A percentile compares a stretch with the other conserved stretches of the same genome.
Evolutionary conservation across 2,888 invertebrate species (phyloP).

Genomic region (Thecophora atra): DNA sequence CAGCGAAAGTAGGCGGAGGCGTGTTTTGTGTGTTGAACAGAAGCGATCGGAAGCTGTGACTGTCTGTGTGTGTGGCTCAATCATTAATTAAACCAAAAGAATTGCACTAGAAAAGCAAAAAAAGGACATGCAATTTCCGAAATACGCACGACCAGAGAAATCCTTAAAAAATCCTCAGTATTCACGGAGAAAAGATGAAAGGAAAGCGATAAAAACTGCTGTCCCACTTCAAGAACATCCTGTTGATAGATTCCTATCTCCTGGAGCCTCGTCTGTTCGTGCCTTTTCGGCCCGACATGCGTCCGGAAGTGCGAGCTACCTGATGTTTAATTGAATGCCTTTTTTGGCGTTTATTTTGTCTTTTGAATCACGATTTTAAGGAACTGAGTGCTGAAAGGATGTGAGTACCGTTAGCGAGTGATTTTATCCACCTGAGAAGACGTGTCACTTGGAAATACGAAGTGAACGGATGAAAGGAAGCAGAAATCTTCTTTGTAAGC

Average conservation of each 20-base stretch:
- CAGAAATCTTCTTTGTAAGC: too few species aligned
- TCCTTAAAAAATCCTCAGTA: too few species aligned
- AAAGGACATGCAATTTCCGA: neutral
- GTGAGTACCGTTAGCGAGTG: conserved; percentile 24
- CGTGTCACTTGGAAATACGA: neutral
- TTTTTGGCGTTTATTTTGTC: neutral
- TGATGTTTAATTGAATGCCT: neutral
- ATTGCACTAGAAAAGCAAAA: too few species aligned
- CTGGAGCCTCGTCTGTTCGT: neutral
- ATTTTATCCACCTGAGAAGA: neutral
- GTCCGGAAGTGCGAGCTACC: neutral
- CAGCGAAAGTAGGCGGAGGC: conserved; percentile 9
- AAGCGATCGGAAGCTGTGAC: neutral
- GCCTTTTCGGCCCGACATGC: neutral
- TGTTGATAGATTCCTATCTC: neutral
- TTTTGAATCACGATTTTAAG: neutral
- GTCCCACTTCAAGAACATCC: neutral
- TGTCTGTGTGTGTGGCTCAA: neutral
- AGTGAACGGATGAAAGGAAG: too few species aligned
- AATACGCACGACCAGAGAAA: neutral
- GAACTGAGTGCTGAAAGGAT: neutral
- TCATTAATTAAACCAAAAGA: too few species aligned
- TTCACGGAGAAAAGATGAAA: neutral
- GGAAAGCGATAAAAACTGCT: conserved; percentile 1
- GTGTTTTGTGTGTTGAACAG: neutral